Percentiles rank a stretch among this genome's conserved stretches.
phyloP scores from a whole-genome alignment of 2,888 invertebrate species.

The Eristalinus aeneus region DNA sequence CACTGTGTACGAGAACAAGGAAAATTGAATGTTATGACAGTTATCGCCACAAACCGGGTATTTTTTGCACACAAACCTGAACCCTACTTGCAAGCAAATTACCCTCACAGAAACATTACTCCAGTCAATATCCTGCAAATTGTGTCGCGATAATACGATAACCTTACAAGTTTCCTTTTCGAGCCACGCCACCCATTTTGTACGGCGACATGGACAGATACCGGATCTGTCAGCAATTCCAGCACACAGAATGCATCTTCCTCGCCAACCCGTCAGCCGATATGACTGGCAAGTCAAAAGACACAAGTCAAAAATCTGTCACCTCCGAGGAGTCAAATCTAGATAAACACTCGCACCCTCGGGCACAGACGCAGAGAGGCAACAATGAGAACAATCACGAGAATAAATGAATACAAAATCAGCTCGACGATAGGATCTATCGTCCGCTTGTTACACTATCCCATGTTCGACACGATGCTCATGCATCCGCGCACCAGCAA shows the following conservation, averaged over 20 bases:
- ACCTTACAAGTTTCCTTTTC: constrained; percentile 29
- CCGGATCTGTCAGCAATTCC: constrained; percentile 21
- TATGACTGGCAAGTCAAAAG: constrained; percentile 56
- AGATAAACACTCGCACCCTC: constrained; percentile 38
- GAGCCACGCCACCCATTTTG: constrained; percentile 32
- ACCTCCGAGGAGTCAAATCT: constrained; percentile 65
- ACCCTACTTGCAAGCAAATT: neutral
- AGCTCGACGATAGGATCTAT: constrained; percentile 62
- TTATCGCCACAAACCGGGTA: no score
- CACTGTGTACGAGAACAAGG: no score
- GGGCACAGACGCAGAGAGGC: constrained; percentile 32
- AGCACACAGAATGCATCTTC: neutral
- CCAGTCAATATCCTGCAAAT: constrained; percentile 22
- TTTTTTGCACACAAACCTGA: no score
- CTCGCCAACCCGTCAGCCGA: constrained; percentile 8
- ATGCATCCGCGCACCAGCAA: constrained; percentile 52
- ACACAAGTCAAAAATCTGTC: constrained; percentile 69
- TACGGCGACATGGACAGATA: constrained; percentile 49
- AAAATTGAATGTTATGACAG: no score
- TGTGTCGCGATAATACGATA: constrained; percentile 29
- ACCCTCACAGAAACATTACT: constrained; percentile 2
- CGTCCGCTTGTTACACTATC: constrained; percentile 62
- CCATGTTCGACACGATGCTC: constrained; percentile 67
- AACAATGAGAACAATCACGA: constrained; percentile 59
- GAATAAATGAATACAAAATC: constrained; percentile 70